These are phyloP conservation scores for Stichopus horrens DNA, from an alignment of 53 echinoderm and acorn worm genomes.

Conservation along the genomic window DNA sequence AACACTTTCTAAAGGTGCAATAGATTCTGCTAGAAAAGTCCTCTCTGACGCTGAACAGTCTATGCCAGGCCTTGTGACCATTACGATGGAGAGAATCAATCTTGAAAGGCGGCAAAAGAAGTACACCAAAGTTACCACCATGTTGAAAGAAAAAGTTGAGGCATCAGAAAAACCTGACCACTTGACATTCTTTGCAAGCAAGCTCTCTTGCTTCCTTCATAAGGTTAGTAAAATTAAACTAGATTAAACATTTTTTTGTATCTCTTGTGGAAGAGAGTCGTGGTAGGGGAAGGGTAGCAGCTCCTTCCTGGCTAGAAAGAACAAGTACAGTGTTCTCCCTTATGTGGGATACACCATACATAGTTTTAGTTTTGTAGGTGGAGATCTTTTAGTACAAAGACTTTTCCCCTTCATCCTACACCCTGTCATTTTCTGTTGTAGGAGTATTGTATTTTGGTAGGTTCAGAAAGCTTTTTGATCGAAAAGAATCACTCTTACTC, in stretches of 20 bases:
- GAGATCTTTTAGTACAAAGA: neutral
- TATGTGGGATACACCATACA: no score
- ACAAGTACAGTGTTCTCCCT: no score
- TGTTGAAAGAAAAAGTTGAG: slow-evolving; percentile 61
- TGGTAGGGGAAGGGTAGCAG: no score
- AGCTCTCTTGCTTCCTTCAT: slow-evolving; percentile 73
- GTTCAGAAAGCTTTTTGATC: no score
- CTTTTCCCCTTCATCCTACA: neutral
- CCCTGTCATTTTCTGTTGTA: neutral
- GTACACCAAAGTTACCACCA: slow-evolving; percentile 57
- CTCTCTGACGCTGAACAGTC: slow-evolving; percentile 68
- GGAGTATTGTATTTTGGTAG: no score
- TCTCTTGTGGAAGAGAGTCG: no score
- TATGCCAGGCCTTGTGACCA: slow-evolving; percentile 66
- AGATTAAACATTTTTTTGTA: no score
- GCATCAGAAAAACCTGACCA: slow-evolving; percentile 55
- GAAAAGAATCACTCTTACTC: no score
- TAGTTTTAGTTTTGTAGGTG: no score
- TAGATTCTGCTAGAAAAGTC: slow-evolving; percentile 66
- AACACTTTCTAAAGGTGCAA: slow-evolving; percentile 56
- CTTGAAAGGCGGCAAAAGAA: slow-evolving; percentile 80
- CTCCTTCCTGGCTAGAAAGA: no score
- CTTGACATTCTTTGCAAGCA: slow-evolving; percentile 70
- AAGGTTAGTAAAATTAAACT: slow-evolving; percentile 77
- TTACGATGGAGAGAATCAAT: slow-evolving; percentile 82